Percentiles rank a stretch among this genome's conserved stretches.
Conservation (phyloP, 1,140 invertebrate species). For the Ips typographus region DNA sequence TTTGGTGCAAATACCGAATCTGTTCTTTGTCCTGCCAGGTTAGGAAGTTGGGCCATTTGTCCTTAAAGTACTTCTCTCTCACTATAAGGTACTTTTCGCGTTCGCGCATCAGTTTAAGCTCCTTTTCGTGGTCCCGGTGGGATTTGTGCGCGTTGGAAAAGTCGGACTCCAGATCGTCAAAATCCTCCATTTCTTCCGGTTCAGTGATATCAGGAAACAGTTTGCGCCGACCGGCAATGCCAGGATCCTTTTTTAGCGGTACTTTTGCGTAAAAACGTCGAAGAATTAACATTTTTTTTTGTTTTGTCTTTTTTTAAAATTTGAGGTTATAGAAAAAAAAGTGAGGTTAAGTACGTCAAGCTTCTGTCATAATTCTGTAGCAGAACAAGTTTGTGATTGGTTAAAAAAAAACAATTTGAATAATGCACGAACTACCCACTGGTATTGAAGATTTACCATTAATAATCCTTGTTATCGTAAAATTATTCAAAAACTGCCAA, state of each 20-base stretch:
- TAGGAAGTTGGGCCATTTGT: conserved; percentile 70
- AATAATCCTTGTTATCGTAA: no score
- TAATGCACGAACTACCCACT: no score
- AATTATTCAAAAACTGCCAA: no score
- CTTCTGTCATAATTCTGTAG: no score
- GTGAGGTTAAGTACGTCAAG: no score
- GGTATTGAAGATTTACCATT: no score
- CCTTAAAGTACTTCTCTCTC: conserved; percentile 72
- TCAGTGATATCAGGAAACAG: conserved; percentile 30
- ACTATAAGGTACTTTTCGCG: conserved; percentile 62
- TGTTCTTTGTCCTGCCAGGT: conserved; percentile 83
- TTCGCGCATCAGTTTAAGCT: conserved; percentile 51
- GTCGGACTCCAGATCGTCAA: conserved; percentile 55
- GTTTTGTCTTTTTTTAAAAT: no score
- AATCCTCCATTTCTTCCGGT: conserved; percentile 46
- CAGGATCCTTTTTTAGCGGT: conserved; percentile 21
- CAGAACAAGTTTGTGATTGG: no score
- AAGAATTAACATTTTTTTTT: not conserved
- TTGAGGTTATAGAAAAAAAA: no score
- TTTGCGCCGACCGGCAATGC: conserved; percentile 18
- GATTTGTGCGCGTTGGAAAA: conserved; percentile 52
- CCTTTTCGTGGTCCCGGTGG: conserved; percentile 51
- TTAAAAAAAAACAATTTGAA: no score
- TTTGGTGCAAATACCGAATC: conserved; percentile 68
- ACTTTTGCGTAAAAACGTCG: conserved; percentile 1